Evolutionary conservation across 2,797 vertebrate genomes (phyloP).

Genomic region (Allobates femoralis): DNA sequence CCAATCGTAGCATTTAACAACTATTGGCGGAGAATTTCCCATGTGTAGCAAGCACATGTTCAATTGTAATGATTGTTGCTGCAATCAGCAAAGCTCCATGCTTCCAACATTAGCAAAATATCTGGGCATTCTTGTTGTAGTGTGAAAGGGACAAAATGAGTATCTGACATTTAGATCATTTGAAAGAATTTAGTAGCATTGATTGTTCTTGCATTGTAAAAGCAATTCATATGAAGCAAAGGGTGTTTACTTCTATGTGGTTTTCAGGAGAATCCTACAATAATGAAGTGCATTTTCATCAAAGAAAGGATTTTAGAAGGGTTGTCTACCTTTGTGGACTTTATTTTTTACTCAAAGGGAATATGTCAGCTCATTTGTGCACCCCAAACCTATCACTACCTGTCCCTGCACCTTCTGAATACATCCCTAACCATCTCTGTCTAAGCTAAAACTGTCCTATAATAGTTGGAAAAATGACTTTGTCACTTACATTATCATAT

Average conservation of each 20-base stretch:
- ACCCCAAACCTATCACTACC: no score
- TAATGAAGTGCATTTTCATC: background rate
- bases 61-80: background rate
- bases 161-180: background rate
- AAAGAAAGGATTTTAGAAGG: background rate
- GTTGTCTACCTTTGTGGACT: background rate
- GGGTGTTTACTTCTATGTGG: background rate
- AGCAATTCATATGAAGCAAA: background rate
- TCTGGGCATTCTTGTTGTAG: background rate
- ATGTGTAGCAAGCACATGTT: slow-evolving; percentile 12
- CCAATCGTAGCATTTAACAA: slow-evolving; percentile 2
- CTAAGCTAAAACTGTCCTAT: no score
- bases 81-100: background rate
- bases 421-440: no score
- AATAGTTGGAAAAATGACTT: no score
- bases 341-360: no score
- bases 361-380: no score
- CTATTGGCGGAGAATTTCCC: slow-evolving; percentile 13
- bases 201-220: background rate
- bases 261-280: background rate
- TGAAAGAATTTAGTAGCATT: background rate
- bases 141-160: background rate
- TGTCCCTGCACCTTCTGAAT: no score
- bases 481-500: no score
- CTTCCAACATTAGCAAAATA: background rate